Conservation (phyloP, 2,113 vertebrate species). For the Cepphus grylle region DNA sequence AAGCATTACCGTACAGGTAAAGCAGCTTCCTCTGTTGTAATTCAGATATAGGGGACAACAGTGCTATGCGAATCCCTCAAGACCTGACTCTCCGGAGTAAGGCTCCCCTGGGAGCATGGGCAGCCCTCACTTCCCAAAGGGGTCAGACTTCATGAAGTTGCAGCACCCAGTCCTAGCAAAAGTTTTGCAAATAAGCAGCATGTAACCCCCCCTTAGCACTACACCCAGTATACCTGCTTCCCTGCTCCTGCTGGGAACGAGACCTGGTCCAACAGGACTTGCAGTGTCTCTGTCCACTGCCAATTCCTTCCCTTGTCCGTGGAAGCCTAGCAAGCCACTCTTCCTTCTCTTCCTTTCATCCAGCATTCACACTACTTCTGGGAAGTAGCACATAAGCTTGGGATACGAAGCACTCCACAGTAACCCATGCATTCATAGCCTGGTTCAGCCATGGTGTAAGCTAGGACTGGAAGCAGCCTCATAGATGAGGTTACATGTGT, state of each 20-base stretch:
- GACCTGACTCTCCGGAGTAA: background rate
- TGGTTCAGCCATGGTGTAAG: accelerated
- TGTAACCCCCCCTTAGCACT: accelerated
- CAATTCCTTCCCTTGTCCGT: too few species aligned
- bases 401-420: background rate
- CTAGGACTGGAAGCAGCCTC: background rate
- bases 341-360: background rate
- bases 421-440: background rate
- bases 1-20: background rate
- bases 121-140: background rate
- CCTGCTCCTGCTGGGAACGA: background rate
- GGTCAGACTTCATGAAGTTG: background rate
- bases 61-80: background rate
- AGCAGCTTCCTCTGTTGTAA: background rate
- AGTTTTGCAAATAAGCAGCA: background rate
- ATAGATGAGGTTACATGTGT: too few species aligned
- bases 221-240: too few species aligned
- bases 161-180: background rate
- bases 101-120: background rate
- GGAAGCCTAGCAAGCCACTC: background rate
- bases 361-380: background rate
- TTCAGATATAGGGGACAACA: accelerated
- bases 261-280: background rate
- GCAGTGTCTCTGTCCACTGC: background rate
- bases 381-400: background rate